Base-by-base conservation (phyloP, 1,140 invertebrate species). In the Trachymyrmex septentrionalis region DNA sequence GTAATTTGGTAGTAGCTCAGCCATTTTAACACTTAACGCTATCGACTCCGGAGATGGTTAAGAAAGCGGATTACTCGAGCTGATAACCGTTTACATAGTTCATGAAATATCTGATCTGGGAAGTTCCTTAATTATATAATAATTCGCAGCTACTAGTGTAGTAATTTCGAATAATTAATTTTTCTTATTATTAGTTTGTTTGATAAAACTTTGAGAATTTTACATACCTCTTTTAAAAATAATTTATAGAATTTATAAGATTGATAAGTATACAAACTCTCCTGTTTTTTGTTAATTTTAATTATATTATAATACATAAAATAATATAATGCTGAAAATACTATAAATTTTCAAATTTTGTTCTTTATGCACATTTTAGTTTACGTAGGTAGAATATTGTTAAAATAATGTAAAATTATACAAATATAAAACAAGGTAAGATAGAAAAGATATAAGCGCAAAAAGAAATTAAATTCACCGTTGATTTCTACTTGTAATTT, bases 1-100 rank as follows among this genome's bases (percentile, higher is more conserved):
- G 85, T 87, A 87, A 90, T 87, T 87, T 87, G 50, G 53, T 80
- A 63, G 19, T 48, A 72, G 38, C 66, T 84, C 44, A 19, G 72
- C 34, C 66, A 71, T 81, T 85, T 90, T 81, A 73, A 88, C 76
- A 50, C 71, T 85, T 81, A 76, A 81, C 76, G 34, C 69, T 76
- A 89, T 86, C 55, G 76, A 88, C 27, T 86, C 73, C 27, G 53
- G 64, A 30, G 55, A 63, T 21, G 30, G 84, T 86, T 55, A 30
- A 61, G 67, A 16, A 59, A 75, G 21, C 50, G 48, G 82, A 89
- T 86, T 64, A 88, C 67, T 27, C 30, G 34, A 44, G 50, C 38
- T 71, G 53, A 48, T 44, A 71, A 71, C 21, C 10, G 38, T 71
- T 71, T 81, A 71, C 48, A 44, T 81, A 81, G 24, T 81, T 71